A percentile compares a stretch with the other conserved stretches of the same genome.
These are phyloP conservation scores for Lagria hirta DNA, from an alignment of 2,888 invertebrate genomes.

Conservation along the genomic window DNA sequence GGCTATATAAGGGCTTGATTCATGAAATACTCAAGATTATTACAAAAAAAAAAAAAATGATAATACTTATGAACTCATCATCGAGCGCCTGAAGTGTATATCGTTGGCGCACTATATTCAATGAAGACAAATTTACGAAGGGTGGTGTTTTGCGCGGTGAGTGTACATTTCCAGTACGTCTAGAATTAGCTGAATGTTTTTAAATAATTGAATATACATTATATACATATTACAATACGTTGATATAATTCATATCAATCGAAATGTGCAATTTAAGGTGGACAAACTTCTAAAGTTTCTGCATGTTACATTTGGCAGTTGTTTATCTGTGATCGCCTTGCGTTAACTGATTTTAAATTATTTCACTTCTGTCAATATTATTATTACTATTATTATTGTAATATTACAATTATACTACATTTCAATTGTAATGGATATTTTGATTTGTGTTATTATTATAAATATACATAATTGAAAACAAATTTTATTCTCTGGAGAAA, in stretches of 20 bases:
- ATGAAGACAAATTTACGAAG: constrained; percentile 4
- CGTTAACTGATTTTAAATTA: constrained; percentile 45
- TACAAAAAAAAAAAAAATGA: too few species aligned
- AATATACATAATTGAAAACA: constrained; percentile 47
- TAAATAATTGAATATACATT: constrained; percentile 56
- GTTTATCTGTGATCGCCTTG: constrained; percentile 55
- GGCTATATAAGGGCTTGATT: too few species aligned
- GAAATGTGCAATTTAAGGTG: constrained; percentile 54
- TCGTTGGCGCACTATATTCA: too few species aligned
- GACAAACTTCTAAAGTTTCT: constrained; percentile 50
- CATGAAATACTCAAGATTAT: constrained; percentile 21
- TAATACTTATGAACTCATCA: too few species aligned
- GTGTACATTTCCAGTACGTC: constrained; percentile 46
- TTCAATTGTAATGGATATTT: constrained; percentile 50
- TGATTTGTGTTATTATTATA: constrained; percentile 51
- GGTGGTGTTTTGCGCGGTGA: constrained; percentile 32
- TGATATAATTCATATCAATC: constrained; percentile 56
- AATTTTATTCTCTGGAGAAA: too few species aligned
- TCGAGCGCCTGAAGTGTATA: too few species aligned
- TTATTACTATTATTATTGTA: constrained; percentile 21
- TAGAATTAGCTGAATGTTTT: constrained; percentile 56
- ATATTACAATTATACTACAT: constrained; percentile 28
- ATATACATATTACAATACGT: constrained; percentile 54
- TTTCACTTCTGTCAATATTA: constrained; percentile 26
- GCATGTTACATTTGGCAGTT: constrained; percentile 55